phyloP scores from a whole-genome alignment of 1,140 invertebrate genomes.

The Neodiprion pinetum region DNA sequence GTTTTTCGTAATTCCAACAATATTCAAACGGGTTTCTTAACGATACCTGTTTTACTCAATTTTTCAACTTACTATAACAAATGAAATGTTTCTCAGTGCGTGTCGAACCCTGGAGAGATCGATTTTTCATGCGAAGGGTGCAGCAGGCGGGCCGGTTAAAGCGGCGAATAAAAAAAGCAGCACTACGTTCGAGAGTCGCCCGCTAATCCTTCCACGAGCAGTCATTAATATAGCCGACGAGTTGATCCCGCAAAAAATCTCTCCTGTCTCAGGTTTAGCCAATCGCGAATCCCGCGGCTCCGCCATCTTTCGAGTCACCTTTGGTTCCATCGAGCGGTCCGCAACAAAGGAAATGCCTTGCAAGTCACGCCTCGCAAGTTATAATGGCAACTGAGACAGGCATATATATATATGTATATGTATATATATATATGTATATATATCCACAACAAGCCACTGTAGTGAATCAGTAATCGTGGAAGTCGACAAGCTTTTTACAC shows the following conservation, averaged over 20 bases:
- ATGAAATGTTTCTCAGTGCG: too few species aligned
- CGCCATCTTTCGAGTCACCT: not conserved
- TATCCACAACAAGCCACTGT: not conserved
- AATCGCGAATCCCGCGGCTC: not conserved
- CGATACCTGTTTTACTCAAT: too few species aligned
- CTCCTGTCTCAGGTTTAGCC: conserved; percentile 24
- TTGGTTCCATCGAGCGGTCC: not conserved
- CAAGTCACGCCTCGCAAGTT: not conserved
- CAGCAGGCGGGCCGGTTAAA: not conserved
- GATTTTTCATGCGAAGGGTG: not conserved
- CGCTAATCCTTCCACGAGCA: conserved; percentile 36
- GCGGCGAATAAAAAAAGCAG: not conserved
- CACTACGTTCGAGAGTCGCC: not conserved
- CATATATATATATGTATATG: too few species aligned
- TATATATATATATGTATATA: too few species aligned
- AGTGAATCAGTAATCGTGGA: not conserved
- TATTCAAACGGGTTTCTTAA: too few species aligned
- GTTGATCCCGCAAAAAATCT: conserved; percentile 46
- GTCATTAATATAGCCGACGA: conserved; percentile 48
- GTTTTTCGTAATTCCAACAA: too few species aligned
- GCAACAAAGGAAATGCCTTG: not conserved
- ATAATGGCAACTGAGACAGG: too few species aligned
- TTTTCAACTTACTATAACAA: too few species aligned
- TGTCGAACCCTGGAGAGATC: not conserved
- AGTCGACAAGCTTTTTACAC: not conserved